Base-by-base conservation (phyloP, 2,797 vertebrate species). In the Microctenopoma steveboyesi region DNA sequence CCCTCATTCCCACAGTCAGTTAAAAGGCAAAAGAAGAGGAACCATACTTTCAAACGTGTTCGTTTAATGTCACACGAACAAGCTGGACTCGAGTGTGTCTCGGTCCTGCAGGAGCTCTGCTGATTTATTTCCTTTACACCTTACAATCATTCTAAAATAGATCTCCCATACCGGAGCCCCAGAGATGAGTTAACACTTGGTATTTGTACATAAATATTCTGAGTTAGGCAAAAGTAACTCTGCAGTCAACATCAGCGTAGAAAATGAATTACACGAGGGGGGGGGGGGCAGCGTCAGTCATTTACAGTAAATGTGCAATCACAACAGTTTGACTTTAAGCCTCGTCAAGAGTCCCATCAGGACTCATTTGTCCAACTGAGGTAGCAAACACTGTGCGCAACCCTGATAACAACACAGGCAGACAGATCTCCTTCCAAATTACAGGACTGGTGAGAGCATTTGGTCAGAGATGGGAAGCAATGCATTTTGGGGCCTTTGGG, bases 361-460 rank as follows among this genome's bases (percentile, higher is more conserved):
- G 51, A 37, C 28, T 72, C 7, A 37, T 73, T 78, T 68, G 52
- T 42, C 60, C 22, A 76, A 33, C 66, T 69, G 85, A 87, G 80
- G 84, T 85, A 86, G 83, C 82, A 74, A 82, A 72, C 74, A 69
- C 70, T 79, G 37, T n/a, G 4, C 1, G 22, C 22, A 22, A 55
- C 27, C 6, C 28, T 40, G 25, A 40, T 10, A 57, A 22, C 7
- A 64, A 63, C 55, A 69, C 28, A 58, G 28, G 14, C 22, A 75
- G n/a, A 75, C 15, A 45, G n/a, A 77, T 33, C 37, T 76, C 22
- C 62, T 37, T 13, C 39, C 35, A 18, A 30, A 13, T 70, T 2
- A 53, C 60, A 60, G 59, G 33, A 69, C 82, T 5, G 14, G 35
- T 55, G 33, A 69, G 52, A 65, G 11, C 30, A 55, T 58, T 72